Percentiles rank a stretch among this genome's conserved stretches.
phyloP scores from a whole-genome alignment of 2,113 vertebrate genomes.

The Sisor rabdophorus region DNA sequence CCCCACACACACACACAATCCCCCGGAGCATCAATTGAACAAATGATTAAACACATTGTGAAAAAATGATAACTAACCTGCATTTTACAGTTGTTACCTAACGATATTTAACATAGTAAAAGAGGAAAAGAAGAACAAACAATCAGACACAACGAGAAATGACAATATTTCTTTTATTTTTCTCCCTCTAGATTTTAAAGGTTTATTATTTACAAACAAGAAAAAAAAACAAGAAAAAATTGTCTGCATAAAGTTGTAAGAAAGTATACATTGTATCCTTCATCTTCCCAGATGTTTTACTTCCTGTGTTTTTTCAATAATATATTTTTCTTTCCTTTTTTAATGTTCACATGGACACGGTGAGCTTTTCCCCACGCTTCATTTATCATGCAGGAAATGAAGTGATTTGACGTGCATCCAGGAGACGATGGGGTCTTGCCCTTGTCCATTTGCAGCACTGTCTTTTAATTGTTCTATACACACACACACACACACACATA shows the following conservation, averaged over 20 bases:
- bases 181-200: conserved; percentile 75
- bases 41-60: too few species aligned
- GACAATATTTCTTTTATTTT: conserved; percentile 78
- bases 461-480: conserved; percentile 62
- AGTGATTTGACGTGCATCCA: conserved; percentile 54
- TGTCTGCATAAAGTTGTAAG: conserved; percentile 81
- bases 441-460: conserved; percentile 55
- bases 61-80: background rate
- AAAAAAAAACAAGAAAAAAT: conserved; percentile 61
- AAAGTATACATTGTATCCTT: conserved; percentile 75
- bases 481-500: background rate
- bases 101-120: background rate
- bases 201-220: conserved; percentile 81
- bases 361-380: conserved; percentile 45
- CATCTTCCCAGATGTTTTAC: conserved; percentile 64
- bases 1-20: too few species aligned
- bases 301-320: conserved; percentile 52
- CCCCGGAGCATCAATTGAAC: too few species aligned
- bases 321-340: background rate
- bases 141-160: conserved; percentile 60
- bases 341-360: conserved; percentile 62
- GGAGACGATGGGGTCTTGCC: conserved; percentile 57
- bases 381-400: conserved; percentile 52
- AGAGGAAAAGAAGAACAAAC: conserved; percentile 23
- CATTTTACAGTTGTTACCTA: background rate